Evolutionary conservation across 2,113 vertebrate species (phyloP).

Genomic region (Laticauda colubrina): DNA sequence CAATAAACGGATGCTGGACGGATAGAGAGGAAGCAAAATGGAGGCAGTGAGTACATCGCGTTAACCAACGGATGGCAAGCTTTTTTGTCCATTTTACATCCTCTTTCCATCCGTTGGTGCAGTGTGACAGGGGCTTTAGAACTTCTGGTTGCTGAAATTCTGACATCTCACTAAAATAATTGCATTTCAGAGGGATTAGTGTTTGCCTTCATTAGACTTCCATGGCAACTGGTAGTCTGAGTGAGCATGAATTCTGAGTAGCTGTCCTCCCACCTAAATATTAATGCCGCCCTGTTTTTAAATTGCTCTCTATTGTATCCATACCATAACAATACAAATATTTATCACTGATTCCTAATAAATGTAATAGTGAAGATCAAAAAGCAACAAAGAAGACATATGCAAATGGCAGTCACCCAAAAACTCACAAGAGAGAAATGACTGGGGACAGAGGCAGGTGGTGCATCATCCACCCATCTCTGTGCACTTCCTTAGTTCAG

Average conservation of each 20-base stretch:
- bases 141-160: background rate
- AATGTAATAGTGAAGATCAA: background rate
- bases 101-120: too few species aligned
- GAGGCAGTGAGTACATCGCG: too few species aligned
- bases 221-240: background rate
- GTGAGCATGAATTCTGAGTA: background rate
- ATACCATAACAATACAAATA: background rate
- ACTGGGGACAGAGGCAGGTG: too few species aligned
- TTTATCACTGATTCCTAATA: background rate
- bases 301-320: background rate
- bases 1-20: too few species aligned
- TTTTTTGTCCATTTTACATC: too few species aligned
- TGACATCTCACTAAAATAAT: background rate
- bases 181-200: background rate
- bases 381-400: background rate
- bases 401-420: background rate
- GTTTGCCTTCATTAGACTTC: background rate
- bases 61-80: too few species aligned
- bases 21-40: too few species aligned
- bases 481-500: background rate
- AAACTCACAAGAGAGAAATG: background rate
- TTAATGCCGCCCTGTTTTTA: background rate
- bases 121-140: too few species aligned
- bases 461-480: background rate
- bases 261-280: background rate